Evolutionary conservation across 1,140 invertebrate genomes (phyloP).

Genomic region (Conus betulinus): DNA sequence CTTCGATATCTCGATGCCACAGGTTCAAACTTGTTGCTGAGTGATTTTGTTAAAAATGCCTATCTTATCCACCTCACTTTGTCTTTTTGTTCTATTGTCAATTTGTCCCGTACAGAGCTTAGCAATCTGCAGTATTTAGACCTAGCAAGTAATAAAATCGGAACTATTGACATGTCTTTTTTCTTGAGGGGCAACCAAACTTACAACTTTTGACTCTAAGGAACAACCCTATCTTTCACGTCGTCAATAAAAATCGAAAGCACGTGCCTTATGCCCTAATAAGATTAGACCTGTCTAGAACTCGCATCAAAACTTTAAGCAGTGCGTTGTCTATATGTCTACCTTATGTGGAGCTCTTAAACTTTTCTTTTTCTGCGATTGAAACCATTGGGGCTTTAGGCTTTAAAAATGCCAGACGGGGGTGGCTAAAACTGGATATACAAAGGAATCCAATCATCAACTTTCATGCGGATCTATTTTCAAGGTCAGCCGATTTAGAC

Average conservation of each 20-base stretch:
- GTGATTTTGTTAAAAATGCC: background rate
- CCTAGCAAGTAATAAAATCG: background rate
- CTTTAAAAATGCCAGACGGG: background rate
- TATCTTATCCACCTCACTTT: background rate
- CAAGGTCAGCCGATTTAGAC: background rate
- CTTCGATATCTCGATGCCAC: background rate
- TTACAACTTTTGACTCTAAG: background rate
- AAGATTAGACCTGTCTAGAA: no score
- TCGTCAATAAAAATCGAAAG: no score
- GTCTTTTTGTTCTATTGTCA: background rate
- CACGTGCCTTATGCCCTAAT: no score
- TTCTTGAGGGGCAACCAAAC: background rate
- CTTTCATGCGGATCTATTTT: constrained; percentile 30
- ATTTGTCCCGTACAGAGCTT: background rate
- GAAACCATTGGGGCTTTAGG: background rate
- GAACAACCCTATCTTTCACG: background rate
- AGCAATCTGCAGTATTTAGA: background rate
- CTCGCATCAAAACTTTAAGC: no score
- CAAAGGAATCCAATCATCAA: background rate
- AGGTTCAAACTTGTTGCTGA: background rate
- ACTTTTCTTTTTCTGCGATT: no score
- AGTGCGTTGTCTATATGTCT: no score
- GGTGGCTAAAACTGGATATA: background rate
- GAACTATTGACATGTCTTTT: background rate
- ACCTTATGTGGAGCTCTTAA: no score